Evolutionary conservation across 2,113 vertebrate genomes (phyloP).

Genomic region (Oncorhynchus gorbuscha): DNA sequence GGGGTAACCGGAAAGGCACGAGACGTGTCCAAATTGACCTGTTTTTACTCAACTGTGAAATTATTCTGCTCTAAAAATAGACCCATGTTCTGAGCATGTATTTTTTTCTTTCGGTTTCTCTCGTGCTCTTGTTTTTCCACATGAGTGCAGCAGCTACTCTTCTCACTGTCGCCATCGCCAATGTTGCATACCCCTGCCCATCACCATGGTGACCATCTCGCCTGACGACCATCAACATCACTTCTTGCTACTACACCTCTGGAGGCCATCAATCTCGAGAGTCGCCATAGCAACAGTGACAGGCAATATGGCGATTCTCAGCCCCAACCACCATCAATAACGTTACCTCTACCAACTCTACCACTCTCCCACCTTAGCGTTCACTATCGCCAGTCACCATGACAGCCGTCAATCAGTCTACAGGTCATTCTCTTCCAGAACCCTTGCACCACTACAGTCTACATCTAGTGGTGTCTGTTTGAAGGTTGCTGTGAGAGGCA

Average conservation of each 20-base stretch:
- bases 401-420: too few relatives aligned
- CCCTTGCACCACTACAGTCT: too few relatives aligned
- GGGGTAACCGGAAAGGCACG: background rate
- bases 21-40: background rate
- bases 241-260: background rate
- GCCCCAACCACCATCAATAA: background rate
- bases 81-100: background rate
- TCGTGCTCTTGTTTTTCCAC: slow-evolving; percentile 20
- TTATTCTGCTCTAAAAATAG: slow-evolving; percentile 31
- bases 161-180: background rate
- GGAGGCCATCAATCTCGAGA: background rate
- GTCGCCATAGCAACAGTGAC: background rate
- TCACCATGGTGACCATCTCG: slow-evolving; percentile 1
- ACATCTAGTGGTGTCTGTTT: too few relatives aligned
- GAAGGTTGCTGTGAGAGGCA: background rate
- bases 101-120: too few relatives aligned
- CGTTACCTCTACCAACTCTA: too few relatives aligned
- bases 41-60: slow-evolving; percentile 41
- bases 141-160: slow-evolving; percentile 18
- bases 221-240: background rate
- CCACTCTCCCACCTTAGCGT: too few relatives aligned
- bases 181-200: background rate
- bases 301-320: background rate
- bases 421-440: too few relatives aligned
- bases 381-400: too few relatives aligned